Base-by-base conservation (phyloP, 2,797 vertebrate genomes). In the Scarus forsteni region DNA sequence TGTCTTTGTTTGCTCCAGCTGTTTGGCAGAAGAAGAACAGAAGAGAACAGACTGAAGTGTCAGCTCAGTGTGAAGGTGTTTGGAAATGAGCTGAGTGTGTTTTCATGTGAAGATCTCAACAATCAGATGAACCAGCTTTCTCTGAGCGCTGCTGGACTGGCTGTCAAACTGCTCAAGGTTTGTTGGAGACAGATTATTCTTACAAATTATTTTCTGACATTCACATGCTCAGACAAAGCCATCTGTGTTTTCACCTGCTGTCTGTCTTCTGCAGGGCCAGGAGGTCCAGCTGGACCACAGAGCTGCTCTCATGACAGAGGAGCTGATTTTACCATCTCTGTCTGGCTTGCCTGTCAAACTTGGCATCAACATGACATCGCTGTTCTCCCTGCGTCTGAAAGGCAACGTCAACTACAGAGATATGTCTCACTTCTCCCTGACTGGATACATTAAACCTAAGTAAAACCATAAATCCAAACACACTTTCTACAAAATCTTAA, bases 161-260 rank as follows among this genome's bases (percentile, higher is more conserved):
- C 91, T 1, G 86, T 96, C 71, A 96, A 89, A 75, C 90, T 98
- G 71, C 91, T 97, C 35, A 96, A 97, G 95, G 96, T 97, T 81
- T 16, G 12, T 16, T 4, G 7, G 13, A 39, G 14, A 36, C 27
- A 10, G 27, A 62, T 36, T 10, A 7, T 58, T 56, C 49, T 64
- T 15, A 8, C 14, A 18, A 36, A 7, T 34, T 6, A 53, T 12
- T 38, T 39, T 39, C 38, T 50, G 12, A 19, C 19, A 39, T 11
- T 5, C 0, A 39, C 36, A 49, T 40, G 0, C 36, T 46, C 10
- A 3, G 0, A 7, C 49, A 15, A 14, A 6, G n/a, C 13, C 13
- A 36, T 36, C 50, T 35, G n/a, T 58, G 27, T 19, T 60, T 48
- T 7, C 19, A 7, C 18, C 27, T 38, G 18, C n/a, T 43, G 38